Evolutionary conservation across 1,140 invertebrate genomes (phyloP).

Genomic region (Bombus difficillimus): DNA sequence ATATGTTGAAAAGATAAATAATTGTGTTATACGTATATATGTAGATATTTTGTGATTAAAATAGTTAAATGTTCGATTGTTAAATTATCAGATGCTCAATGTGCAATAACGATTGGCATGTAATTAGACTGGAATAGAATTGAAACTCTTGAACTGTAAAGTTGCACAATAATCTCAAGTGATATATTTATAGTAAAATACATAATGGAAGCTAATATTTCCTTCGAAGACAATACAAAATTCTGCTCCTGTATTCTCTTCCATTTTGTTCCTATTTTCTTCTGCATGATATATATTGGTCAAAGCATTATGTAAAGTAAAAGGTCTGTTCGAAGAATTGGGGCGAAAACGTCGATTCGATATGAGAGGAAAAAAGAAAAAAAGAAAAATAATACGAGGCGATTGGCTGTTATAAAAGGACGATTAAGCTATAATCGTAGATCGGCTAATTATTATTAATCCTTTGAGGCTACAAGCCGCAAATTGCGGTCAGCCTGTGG

Average conservation of each 20-base stretch:
- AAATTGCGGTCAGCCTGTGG: constrained; percentile 21
- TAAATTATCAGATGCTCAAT: not conserved
- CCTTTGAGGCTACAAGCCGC: constrained; percentile 17
- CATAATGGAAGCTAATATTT: too few species aligned
- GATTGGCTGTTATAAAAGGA: too few species aligned
- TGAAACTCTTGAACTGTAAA: not conserved
- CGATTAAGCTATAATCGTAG: constrained; percentile 18
- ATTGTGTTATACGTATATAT: too few species aligned
- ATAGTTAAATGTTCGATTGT: not conserved
- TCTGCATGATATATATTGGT: not conserved
- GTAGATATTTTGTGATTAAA: too few species aligned
- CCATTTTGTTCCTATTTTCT: not conserved
- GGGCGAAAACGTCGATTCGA: constrained; percentile 1
- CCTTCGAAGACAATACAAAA: not conserved
- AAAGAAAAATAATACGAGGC: not conserved
- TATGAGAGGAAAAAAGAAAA: not conserved
- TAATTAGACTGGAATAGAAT: not conserved
- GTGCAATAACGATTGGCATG: not conserved
- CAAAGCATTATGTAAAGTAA: not conserved
- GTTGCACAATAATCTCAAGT: not conserved
- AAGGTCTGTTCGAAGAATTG: not conserved
- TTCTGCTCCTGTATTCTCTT: too few species aligned
- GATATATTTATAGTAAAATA: not conserved
- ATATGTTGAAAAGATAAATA: too few species aligned
- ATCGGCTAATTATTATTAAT: constrained; percentile 30